Base-by-base conservation (phyloP, 2,113 vertebrate species). In the Pseudopodoces humilis region DNA sequence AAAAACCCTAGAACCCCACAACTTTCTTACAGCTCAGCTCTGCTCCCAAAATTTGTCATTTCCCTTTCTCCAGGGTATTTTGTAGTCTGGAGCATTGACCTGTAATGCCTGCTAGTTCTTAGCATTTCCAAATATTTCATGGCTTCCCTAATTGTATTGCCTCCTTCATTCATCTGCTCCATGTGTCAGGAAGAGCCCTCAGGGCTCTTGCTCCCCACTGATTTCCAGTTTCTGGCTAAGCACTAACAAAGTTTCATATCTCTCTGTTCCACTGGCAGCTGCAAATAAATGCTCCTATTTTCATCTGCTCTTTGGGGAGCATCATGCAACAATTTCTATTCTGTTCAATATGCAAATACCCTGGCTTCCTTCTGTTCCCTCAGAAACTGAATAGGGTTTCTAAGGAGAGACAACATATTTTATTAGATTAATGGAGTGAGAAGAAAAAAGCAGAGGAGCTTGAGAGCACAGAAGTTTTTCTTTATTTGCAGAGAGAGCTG, bases 221-320 rank as follows among this genome's bases (percentile, higher is more conserved):
- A 67, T 80, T 91, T 77, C 69, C 39, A 93, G 59, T 84, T 83
- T 77, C 95, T 80, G 56, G 43, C 46, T 83, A 86, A 91, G 30
- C 71, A 41, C 49, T 83, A 71, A 86, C 35, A 46, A 93, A 95
- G 85, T 95, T 94, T 92, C 79, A 10, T 67, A 67, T 83, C 83
- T 76, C 43, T 70, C 31, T 6, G 6, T 92, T 93, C 81, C 60
- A 94, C 55, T 92, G 87, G 56, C 90, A 95, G 87, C 78, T 95
- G 63, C 90, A 95, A 96, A 97, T 83, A 90, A 95, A 94, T 96
- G 68, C 10, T 94, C 31, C 52, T 77, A 49, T 94, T 94, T 96
- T 92, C 94, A 75, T 88, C 60, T 67, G 53, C 79, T 93, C 88
- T 94, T 96, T 56, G 44, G 92, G 94, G 71, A 94, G 17, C 52